These are phyloP conservation scores for Phalacrocorax brasilianus DNA, from an alignment of 2,113 vertebrate genomes.

Conservation along the genomic window DNA sequence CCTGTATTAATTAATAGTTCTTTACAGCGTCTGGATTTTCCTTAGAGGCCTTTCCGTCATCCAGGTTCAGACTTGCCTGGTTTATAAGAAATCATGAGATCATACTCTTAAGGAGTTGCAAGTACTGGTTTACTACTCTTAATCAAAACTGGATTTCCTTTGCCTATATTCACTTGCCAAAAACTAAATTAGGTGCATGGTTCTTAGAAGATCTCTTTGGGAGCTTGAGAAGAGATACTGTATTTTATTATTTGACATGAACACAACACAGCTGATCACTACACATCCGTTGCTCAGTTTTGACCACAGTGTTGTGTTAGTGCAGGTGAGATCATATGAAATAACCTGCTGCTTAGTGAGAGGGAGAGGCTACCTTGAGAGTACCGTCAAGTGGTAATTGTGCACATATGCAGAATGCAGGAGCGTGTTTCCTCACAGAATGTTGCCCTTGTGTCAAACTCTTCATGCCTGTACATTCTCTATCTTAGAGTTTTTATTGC, in stretches of 20 bases:
- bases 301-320: not conserved
- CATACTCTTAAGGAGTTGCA: not conserved
- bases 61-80: not conserved
- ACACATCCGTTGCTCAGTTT: not conserved
- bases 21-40: not conserved
- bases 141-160: conserved; percentile 6
- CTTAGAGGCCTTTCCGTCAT: not conserved
- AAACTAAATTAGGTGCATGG: not conserved
- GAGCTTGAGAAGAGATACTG: not conserved
- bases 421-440: not conserved
- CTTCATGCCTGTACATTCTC: not conserved
- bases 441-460: not conserved
- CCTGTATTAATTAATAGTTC: not conserved
- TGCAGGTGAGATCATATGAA: not conserved
- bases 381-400: not conserved
- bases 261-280: not conserved
- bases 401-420: rapidly evolving
- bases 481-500: not conserved
- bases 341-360: not conserved
- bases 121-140: not conserved
- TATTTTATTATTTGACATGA: not conserved
- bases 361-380: no score
- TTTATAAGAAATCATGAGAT: not conserved
- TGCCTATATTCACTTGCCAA: not conserved
- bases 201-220: not conserved